phyloP scores from a whole-genome alignment of 2,797 vertebrate genomes.

The Tokudaia tokunoshimensis region DNA sequence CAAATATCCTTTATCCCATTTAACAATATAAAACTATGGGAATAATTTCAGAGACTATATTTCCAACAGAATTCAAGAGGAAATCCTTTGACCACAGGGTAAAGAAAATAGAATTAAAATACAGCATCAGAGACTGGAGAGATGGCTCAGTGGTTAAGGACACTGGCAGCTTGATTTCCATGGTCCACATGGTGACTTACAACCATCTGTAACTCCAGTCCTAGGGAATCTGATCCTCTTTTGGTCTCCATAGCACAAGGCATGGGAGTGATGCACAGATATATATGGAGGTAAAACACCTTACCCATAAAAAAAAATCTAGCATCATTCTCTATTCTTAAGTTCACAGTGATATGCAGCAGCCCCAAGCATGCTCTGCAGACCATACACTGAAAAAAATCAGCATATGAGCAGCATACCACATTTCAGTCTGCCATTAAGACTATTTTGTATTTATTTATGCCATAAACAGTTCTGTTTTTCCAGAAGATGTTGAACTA shows the following conservation, averaged over 20 bases:
- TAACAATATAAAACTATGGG: slow-evolving; percentile 52
- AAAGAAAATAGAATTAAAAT: slow-evolving; percentile 60
- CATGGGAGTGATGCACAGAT: not conserved
- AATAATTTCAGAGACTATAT: slow-evolving; percentile 58
- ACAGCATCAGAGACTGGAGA: not conserved
- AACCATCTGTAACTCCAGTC: not conserved
- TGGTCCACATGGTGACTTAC: not conserved
- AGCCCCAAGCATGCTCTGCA: not conserved
- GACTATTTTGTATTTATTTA: not conserved
- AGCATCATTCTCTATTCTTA: not conserved
- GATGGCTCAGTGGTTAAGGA: not conserved
- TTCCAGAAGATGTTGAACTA: not conserved
- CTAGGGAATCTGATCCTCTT: not conserved
- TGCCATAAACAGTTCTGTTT: not conserved
- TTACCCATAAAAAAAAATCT: not conserved
- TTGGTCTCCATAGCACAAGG: not conserved
- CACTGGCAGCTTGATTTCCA: not conserved
- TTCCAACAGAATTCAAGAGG: slow-evolving; percentile 32
- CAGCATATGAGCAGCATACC: not conserved
- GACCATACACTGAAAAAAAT: too few species aligned
- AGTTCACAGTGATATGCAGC: not conserved
- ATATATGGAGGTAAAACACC: not conserved
- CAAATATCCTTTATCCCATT: slow-evolving; percentile 7
- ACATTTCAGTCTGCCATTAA: not conserved
- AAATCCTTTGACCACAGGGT: slow-evolving; percentile 41